Conservation (phyloP, 1,140 invertebrate genomes). For the Pogonus chalceus region DNA sequence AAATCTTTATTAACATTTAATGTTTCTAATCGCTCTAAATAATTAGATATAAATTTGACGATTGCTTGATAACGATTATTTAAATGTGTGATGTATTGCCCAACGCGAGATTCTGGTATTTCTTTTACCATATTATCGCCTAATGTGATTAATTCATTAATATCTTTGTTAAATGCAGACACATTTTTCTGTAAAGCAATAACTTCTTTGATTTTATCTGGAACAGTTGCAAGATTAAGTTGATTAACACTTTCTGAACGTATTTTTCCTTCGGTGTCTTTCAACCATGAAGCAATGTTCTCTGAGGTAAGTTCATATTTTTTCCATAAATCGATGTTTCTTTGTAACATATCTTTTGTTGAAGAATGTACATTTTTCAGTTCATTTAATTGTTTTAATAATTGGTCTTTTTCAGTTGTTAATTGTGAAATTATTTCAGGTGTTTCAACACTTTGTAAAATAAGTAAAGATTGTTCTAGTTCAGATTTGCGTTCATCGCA, state of each 20-base stretch:
- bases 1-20: slow-evolving; percentile 53
- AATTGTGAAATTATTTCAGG: slow-evolving; percentile 53
- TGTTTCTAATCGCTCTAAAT: slow-evolving; percentile 57
- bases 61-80: slow-evolving; percentile 66
- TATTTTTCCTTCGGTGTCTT: slow-evolving; percentile 71
- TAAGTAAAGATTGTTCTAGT: slow-evolving; percentile 53
- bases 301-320: slow-evolving; percentile 71
- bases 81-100: slow-evolving; percentile 69
- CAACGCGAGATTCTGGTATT: slow-evolving; percentile 70
- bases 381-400: slow-evolving; percentile 56
- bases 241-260: slow-evolving; percentile 61
- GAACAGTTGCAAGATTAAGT: slow-evolving; percentile 57
- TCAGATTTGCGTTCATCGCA: slow-evolving; percentile 55
- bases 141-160: slow-evolving; percentile 53
- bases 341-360: slow-evolving; percentile 59
- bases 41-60: slow-evolving; percentile 55
- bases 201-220: slow-evolving; percentile 61
- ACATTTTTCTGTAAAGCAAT: slow-evolving; percentile 52
- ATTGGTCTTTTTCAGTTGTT: slow-evolving; percentile 49
- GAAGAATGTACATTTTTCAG: slow-evolving; percentile 53
- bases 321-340: slow-evolving; percentile 67
- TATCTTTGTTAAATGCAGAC: slow-evolving; percentile 49
- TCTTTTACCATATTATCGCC: slow-evolving; percentile 62
- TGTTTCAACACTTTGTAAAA: slow-evolving; percentile 56
- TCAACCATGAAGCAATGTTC: slow-evolving; percentile 71